phyloP scores from a whole-genome alignment of 2,797 vertebrate species.

The Mallotus villosus region DNA sequence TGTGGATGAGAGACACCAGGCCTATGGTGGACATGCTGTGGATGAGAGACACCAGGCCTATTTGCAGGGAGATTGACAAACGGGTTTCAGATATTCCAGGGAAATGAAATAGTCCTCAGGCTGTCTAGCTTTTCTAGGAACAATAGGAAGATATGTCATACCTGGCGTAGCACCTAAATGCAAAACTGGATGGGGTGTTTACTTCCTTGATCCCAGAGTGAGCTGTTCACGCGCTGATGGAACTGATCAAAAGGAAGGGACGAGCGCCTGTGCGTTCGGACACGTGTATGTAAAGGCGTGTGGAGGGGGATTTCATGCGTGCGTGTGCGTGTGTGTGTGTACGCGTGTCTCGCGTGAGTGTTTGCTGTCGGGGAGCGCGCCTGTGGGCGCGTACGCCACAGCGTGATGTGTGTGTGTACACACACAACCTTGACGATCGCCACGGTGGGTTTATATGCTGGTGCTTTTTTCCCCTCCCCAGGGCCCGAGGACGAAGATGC shows the following conservation, averaged over 20 bases:
- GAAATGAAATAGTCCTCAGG: conserved; percentile 25
- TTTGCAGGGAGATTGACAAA: conserved; percentile 28
- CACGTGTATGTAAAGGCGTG: no score
- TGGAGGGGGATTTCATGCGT: conserved; percentile 3
- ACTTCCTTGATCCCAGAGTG: conserved; percentile 31
- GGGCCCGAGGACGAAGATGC: conserved; percentile 86
- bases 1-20: no score
- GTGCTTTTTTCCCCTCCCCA: conserved; percentile 39
- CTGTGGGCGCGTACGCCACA: no score
- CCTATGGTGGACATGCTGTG: no score
- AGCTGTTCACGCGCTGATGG: conserved; percentile 18
- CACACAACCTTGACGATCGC: neutral
- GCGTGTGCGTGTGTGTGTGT: conserved; percentile 1
- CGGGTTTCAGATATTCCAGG: conserved; percentile 20
- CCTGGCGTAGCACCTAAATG: conserved; percentile 41
- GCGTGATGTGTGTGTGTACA: conserved; percentile 4
- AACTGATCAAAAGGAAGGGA: conserved; percentile 3
- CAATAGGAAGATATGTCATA: conserved; percentile 47
- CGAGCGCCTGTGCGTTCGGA: neutral
- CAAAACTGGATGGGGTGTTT: conserved; percentile 49
- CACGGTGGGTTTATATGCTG: neutral
- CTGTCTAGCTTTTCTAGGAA: conserved; percentile 27
- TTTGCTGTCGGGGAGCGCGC: no score
- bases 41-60: no score
- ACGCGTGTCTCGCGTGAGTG: neutral